These are phyloP conservation scores for Sciaenops ocellatus DNA, from an alignment of 2,797 vertebrate genomes.

Conservation along the genomic window DNA sequence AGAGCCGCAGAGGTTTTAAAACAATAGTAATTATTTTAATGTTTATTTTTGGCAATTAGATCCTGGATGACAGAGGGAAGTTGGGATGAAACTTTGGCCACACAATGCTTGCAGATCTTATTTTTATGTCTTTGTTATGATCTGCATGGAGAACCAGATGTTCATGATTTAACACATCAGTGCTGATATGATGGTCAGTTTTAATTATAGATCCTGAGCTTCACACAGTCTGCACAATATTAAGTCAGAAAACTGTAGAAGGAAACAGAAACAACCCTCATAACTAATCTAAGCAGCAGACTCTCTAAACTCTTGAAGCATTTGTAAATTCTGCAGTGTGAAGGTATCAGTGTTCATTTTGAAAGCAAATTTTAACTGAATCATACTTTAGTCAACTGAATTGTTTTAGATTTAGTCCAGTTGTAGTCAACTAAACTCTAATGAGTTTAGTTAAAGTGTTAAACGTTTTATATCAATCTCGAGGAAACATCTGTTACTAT, in stretches of 20 bases:
- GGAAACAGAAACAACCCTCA: neutral
- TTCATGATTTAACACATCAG: no score
- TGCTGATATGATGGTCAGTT: neutral
- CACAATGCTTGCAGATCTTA: neutral
- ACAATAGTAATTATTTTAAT: neutral
- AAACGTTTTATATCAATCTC: no score
- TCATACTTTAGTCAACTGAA: no score
- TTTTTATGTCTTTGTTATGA: conserved; percentile 19
- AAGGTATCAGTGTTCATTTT: no score
- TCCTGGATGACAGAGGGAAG: conserved; percentile 9
- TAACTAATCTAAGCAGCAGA: neutral
- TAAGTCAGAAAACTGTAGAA: neutral
- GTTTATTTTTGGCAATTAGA: neutral
- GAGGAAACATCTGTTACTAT: no score
- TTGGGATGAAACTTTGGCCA: neutral
- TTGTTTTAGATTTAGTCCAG: no score
- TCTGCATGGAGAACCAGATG: conserved; percentile 38
- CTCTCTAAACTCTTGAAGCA: no score
- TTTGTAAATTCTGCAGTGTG: no score
- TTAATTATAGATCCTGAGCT: neutral
- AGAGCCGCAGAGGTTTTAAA: neutral
- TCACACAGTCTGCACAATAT: neutral
- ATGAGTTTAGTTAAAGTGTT: no score
- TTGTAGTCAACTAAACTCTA: no score
- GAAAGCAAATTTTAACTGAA: no score